A percentile compares a stretch with the other conserved stretches of the same genome.
phyloP scores from a whole-genome alignment of 2,113 vertebrate species.

The Vicugna pacos region DNA sequence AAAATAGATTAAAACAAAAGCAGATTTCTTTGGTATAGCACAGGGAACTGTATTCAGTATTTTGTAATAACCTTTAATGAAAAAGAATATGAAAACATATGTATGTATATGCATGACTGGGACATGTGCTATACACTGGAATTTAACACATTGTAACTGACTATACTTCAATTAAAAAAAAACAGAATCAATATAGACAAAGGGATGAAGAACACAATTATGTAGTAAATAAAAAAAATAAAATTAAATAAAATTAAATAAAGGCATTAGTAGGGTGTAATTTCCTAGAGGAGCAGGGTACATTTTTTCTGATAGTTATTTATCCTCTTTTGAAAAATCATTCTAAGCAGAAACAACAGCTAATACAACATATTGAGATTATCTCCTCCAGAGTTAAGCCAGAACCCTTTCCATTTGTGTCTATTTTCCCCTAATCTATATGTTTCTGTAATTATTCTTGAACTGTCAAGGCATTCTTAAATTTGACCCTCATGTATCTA shows the following conservation, averaged over 20 bases:
- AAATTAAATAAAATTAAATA: not conserved
- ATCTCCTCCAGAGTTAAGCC: not conserved
- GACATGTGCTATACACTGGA: too few species aligned
- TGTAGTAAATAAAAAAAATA: too few species aligned
- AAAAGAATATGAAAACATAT: too few species aligned
- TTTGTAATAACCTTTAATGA: too few species aligned
- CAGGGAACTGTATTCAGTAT: too few species aligned
- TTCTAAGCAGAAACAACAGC: not conserved
- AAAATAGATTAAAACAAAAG: too few species aligned
- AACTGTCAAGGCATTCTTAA: not conserved
- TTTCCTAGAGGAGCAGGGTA: not conserved
- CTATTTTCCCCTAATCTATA: not conserved
- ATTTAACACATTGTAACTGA: too few species aligned
- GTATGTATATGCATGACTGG: too few species aligned
- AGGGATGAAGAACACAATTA: too few species aligned
- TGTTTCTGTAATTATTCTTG: not conserved
- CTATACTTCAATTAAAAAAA: too few species aligned
- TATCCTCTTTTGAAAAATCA: conserved; percentile 12
- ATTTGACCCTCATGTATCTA: not conserved
- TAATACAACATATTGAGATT: not conserved
- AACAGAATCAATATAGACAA: too few species aligned
- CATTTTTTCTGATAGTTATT: not conserved
- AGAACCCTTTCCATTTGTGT: not conserved
- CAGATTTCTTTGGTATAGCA: too few species aligned
- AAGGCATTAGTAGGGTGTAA: not conserved